Percentiles rank a stretch among this genome's conserved stretches.
Conservation (phyloP, 2,797 vertebrate species). For the Neostethus bicornis region DNA sequence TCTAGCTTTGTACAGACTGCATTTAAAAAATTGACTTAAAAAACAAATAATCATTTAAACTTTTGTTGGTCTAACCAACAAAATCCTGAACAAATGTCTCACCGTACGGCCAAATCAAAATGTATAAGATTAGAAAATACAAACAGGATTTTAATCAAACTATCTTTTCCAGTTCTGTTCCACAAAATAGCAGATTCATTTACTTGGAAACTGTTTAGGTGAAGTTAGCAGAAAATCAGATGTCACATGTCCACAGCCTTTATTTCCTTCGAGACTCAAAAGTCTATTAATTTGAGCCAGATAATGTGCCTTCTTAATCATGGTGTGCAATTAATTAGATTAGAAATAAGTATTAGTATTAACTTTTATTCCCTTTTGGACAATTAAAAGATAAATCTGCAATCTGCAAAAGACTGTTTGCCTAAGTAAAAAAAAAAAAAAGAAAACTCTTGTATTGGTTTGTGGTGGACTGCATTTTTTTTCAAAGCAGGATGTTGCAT, state of each 20-base stretch:
- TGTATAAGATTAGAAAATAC: too few species aligned
- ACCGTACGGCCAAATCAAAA: too few species aligned
- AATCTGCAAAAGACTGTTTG: constrained; percentile 26
- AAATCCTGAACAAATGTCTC: too few species aligned
- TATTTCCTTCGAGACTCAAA: constrained; percentile 57
- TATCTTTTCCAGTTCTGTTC: background rate
- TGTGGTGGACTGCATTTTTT: background rate
- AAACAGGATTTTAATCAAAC: too few species aligned
- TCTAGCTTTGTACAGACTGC: too few species aligned
- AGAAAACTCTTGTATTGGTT: background rate
- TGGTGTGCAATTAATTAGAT: constrained; percentile 77
- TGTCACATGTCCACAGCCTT: constrained; percentile 52
- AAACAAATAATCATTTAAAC: too few species aligned
- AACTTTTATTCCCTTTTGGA: constrained; percentile 71
- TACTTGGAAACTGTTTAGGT: constrained; percentile 34
- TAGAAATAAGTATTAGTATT: constrained; percentile 64
- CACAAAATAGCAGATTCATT: constrained; percentile 3
- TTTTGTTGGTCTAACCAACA: too few species aligned
- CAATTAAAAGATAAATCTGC: constrained; percentile 66
- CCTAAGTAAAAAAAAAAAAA: background rate
- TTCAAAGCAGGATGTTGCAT: background rate
- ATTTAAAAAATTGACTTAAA: too few species aligned
- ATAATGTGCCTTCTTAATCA: constrained; percentile 77
- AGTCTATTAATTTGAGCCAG: constrained; percentile 71
- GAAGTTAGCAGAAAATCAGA: constrained; percentile 33